Conservation (phyloP, 2,888 invertebrate genomes). For the Halocaridina rubra region DNA sequence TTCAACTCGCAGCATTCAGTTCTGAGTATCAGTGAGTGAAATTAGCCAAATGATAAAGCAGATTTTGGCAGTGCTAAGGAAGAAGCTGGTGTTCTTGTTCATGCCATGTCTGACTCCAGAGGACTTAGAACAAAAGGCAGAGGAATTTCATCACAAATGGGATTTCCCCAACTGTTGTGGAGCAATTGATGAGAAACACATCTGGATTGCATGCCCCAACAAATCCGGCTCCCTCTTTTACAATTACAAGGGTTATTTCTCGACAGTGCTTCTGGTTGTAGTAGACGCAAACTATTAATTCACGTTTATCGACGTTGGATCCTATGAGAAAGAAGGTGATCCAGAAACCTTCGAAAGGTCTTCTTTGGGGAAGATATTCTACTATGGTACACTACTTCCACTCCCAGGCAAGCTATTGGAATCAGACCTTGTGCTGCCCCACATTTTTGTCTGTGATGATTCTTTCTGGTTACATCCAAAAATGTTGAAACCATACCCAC, state of each 20-base stretch:
- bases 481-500: slow-evolving; percentile 15
- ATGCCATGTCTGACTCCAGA: slow-evolving; percentile 10
- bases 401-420: not conserved
- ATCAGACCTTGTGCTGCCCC: not conserved
- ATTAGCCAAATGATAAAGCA: slow-evolving; percentile 29
- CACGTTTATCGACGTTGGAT: slow-evolving; percentile 27
- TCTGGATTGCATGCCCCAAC: slow-evolving; percentile 4
- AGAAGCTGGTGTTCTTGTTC: slow-evolving; percentile 28
- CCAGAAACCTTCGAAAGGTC: slow-evolving; percentile 17
- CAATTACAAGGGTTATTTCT: slow-evolving; percentile 11
- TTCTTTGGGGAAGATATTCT: slow-evolving; percentile 10
- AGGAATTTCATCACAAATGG: slow-evolving; percentile 10
- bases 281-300: slow-evolving; percentile 19
- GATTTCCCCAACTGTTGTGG: slow-evolving; percentile 11
- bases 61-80: slow-evolving; percentile 10
- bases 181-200: slow-evolving; percentile 17
- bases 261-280: slow-evolving; percentile 22
- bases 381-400: slow-evolving; percentile 30
- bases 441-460: slow-evolving; percentile 26
- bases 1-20: slow-evolving; percentile 24
- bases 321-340: slow-evolving; percentile 21
- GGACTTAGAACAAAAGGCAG: slow-evolving; percentile 16
- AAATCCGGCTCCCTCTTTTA: not conserved
- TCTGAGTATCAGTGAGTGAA: slow-evolving; percentile 34
- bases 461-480: not conserved